Evolutionary conservation across 2,113 vertebrate genomes (phyloP).

Genomic region (Cyprinodon tularosa): DNA sequence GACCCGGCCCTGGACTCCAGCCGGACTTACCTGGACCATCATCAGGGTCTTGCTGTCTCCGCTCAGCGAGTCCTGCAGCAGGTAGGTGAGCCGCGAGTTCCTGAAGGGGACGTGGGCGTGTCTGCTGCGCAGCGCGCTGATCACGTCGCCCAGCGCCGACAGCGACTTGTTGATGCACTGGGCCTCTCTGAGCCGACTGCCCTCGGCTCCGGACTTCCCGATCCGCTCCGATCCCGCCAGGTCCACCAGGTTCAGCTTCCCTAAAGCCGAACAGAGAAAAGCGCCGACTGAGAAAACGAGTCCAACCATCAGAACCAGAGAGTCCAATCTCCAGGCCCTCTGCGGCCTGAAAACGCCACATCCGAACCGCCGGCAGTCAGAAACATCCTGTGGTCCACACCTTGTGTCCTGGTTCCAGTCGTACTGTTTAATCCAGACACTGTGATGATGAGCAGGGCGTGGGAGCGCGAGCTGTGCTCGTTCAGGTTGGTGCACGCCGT

Average conservation of each 20-base stretch:
- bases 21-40: slow-evolving; percentile 91
- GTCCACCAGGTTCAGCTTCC: slow-evolving; percentile 96
- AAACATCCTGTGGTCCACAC: slow-evolving; percentile 35
- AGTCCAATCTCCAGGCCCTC: too few species aligned
- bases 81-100: slow-evolving; percentile 98
- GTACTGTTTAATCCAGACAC: slow-evolving; percentile 86
- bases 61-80: slow-evolving; percentile 94
- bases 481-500: slow-evolving; percentile 95
- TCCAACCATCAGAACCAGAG: too few species aligned
- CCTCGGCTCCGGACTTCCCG: slow-evolving; percentile 90
- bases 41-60: slow-evolving; percentile 98
- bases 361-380: too few species aligned
- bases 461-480: slow-evolving; percentile 94
- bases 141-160: slow-evolving; percentile 91
- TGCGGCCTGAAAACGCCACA: not conserved
- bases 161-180: slow-evolving; percentile 98
- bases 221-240: slow-evolving; percentile 94
- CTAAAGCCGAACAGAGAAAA: slow-evolving; percentile 59
- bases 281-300: not conserved
- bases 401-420: slow-evolving; percentile 87
- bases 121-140: slow-evolving; percentile 88
- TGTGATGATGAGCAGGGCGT: slow-evolving; percentile 90
- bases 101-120: slow-evolving; percentile 95
- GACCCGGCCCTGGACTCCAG: not conserved
- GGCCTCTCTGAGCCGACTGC: slow-evolving; percentile 90